Evolutionary conservation across 2,888 invertebrate species (phyloP).

Genomic region (Acholoe squamosa): DNA sequence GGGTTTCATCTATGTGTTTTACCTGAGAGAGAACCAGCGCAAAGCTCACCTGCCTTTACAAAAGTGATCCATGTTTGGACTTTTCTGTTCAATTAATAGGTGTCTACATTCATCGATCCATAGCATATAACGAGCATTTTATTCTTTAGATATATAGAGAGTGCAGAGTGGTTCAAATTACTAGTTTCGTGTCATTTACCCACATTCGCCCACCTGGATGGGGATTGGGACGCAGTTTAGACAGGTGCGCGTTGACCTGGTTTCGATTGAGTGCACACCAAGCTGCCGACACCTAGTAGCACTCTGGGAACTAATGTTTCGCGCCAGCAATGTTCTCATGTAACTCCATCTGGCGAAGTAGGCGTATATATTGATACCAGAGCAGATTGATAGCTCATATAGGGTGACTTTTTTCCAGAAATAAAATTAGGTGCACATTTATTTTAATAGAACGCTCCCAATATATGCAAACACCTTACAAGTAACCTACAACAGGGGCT

Average conservation of each 20-base stretch:
- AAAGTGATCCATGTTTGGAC: neutral
- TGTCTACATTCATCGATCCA: neutral
- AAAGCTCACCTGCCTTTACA: neutral
- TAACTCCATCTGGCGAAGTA: no score
- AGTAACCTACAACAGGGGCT: no score
- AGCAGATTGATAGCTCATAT: no score
- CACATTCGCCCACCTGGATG: neutral
- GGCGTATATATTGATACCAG: no score
- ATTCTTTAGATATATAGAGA: neutral
- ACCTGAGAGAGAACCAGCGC: neutral
- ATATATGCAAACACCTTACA: no score
- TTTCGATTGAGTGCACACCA: neutral
- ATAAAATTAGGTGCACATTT: no score
- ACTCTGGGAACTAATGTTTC: neutral
- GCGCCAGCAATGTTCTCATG: no score
- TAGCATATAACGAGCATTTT: neutral
- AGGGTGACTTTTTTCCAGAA: no score
- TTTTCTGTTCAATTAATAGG: neutral
- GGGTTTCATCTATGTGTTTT: neutral
- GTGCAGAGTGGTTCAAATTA: neutral
- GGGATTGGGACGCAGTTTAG: neutral
- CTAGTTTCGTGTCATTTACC: no score
- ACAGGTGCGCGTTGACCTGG: conserved; percentile 48
- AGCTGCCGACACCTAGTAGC: neutral
- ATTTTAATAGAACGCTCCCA: no score